Percentiles rank a stretch among this genome's conserved stretches.
Evolutionary conservation across 1,140 invertebrate species (phyloP).

Genomic region (Drosophila ironensis): DNA sequence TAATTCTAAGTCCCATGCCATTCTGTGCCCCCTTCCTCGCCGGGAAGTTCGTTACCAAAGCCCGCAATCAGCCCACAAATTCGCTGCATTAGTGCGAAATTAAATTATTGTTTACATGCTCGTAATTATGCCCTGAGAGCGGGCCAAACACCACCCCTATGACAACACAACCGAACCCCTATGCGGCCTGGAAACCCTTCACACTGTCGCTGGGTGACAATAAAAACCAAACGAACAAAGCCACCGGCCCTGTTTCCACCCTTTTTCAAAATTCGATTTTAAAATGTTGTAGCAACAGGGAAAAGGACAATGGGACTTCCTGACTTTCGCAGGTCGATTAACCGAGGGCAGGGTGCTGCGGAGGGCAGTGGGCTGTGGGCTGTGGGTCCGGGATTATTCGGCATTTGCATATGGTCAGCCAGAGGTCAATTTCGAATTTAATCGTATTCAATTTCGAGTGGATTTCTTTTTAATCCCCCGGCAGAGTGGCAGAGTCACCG

Average conservation of each 20-base stretch:
- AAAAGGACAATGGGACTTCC: conserved; percentile 40
- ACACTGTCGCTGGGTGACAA: conserved; percentile 14
- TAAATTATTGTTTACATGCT: conserved; percentile 81
- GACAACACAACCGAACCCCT: neutral
- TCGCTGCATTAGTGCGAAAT: conserved; percentile 76
- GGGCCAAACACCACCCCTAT: neutral
- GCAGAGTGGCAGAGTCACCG: conserved; percentile 10
- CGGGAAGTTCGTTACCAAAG: conserved; percentile 56
- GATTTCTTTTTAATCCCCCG: conserved; percentile 73
- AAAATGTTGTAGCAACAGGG: conserved; percentile 52
- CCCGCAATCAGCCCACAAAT: conserved; percentile 79
- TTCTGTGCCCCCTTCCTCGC: neutral
- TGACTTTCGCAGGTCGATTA: conserved; percentile 72
- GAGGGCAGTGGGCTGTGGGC: neutral
- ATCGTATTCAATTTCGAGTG: conserved; percentile 78
- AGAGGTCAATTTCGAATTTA: conserved; percentile 75
- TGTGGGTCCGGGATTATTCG: conserved; percentile 4
- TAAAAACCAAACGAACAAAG: conserved; percentile 15
- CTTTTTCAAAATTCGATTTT: conserved; percentile 67
- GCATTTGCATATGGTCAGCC: conserved; percentile 66
- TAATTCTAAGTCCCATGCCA: no score
- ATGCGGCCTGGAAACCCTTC: conserved; percentile 35
- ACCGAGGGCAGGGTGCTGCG: conserved; percentile 3
- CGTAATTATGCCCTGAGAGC: conserved; percentile 71
- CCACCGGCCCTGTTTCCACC: conserved; percentile 1